Percentiles rank a stretch among this genome's conserved stretches.
phyloP scores from a whole-genome alignment of 2,888 invertebrate species.

The Watsonalla binaria region DNA sequence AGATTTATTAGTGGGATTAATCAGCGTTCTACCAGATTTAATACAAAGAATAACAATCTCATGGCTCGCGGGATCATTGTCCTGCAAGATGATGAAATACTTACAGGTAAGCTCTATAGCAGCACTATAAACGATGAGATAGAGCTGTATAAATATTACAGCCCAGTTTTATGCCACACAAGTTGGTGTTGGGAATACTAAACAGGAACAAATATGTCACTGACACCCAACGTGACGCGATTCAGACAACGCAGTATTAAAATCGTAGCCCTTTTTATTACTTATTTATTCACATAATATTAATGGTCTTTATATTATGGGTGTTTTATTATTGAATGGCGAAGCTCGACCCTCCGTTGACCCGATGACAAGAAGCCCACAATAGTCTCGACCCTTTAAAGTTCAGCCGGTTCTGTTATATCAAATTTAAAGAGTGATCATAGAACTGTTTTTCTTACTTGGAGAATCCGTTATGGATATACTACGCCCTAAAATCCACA shows the following conservation, averaged over 20 bases:
- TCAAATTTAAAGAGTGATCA: too few relatives aligned
- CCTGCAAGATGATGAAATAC: conserved; percentile 93
- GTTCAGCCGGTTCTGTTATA: too few relatives aligned
- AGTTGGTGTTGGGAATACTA: not conserved
- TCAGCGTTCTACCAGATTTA: conserved; percentile 93
- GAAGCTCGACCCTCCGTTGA: too few relatives aligned
- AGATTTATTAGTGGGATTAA: conserved; percentile 93
- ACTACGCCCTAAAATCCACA: too few relatives aligned
- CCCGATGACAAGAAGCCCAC: too few relatives aligned
- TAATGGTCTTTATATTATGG: too few relatives aligned
- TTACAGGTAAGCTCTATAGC: conserved; percentile 78
- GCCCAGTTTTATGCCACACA: not conserved
- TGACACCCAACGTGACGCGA: not conserved
- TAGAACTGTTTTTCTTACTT: too few relatives aligned
- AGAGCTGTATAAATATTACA: not conserved
- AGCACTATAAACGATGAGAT: not conserved
- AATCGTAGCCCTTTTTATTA: not conserved
- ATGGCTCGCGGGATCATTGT: conserved; percentile 92
- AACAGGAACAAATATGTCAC: not conserved
- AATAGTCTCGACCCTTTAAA: too few relatives aligned
- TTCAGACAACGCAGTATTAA: not conserved
- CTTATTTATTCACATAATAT: not conserved
- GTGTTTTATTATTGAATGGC: too few relatives aligned
- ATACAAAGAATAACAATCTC: conserved; percentile 92
- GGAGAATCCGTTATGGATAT: too few relatives aligned